These are phyloP conservation scores for Pelecanoides urinatrix DNA, from an alignment of 2,113 vertebrate genomes.

Conservation along the genomic window DNA sequence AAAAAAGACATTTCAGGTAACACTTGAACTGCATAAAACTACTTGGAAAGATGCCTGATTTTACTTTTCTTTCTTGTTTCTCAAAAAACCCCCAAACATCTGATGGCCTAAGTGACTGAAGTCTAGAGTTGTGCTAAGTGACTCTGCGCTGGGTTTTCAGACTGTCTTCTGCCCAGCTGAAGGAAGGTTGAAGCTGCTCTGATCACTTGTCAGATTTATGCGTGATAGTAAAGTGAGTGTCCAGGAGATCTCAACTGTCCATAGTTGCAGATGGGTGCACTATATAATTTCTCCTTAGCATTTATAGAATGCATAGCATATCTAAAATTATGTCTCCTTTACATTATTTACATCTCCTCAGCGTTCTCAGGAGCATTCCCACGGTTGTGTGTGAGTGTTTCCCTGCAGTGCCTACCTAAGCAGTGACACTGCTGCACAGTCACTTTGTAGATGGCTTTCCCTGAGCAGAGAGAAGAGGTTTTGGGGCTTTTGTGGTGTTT, in stretches of 20 bases:
- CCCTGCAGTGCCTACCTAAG: not conserved
- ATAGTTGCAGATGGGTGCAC: rapidly evolving
- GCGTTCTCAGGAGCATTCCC: not conserved
- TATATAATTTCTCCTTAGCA: not conserved
- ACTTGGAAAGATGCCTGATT: not conserved
- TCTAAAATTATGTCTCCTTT: not conserved
- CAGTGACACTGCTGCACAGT: not conserved
- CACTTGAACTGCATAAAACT: not conserved
- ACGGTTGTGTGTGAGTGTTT: rapidly evolving
- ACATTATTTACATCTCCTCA: not conserved
- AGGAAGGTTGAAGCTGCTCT: not conserved
- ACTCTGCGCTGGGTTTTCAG: not conserved
- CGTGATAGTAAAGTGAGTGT: not conserved
- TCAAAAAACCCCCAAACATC: not conserved
- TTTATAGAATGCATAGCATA: not conserved
- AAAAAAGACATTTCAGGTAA: not conserved
- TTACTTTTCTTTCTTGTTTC: not conserved
- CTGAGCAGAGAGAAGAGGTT: not conserved
- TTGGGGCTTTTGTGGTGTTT: not conserved
- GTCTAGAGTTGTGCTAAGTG: not conserved
- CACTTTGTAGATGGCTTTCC: not conserved
- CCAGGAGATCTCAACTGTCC: not conserved
- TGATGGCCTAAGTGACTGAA: not conserved
- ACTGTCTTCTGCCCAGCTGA: not conserved
- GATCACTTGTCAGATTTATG: not conserved